Evolutionary conservation across 2,888 invertebrate species (phyloP).

Genomic region (Sisyra terminalis): DNA sequence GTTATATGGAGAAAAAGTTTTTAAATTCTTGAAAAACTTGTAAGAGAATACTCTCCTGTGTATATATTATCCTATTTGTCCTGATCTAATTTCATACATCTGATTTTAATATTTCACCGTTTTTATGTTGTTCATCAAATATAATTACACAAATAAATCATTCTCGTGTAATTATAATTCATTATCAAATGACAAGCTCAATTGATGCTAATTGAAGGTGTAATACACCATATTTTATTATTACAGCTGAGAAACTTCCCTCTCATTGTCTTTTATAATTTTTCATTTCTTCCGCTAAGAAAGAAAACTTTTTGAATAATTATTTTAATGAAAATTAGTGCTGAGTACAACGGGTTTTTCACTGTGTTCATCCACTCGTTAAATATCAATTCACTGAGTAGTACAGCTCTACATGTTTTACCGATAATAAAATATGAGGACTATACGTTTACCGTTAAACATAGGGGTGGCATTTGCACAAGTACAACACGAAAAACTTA

Average conservation of each 20-base stretch:
- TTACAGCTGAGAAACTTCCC: constrained; percentile 15
- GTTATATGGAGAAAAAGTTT: constrained; percentile 1
- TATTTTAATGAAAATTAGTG: constrained; percentile 26
- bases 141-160: too few species aligned
- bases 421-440: too few species aligned
- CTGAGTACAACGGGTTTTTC: constrained; percentile 11
- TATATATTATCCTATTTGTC: constrained; percentile 1
- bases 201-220: constrained; percentile 4
- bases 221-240: constrained; percentile 3
- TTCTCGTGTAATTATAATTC: too few species aligned
- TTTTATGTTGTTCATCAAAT: too few species aligned
- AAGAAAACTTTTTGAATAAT: constrained; percentile 17
- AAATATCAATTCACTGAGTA: too few species aligned
- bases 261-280: constrained; percentile 25
- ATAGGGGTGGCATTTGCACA: not conserved
- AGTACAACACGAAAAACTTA: not conserved
- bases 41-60: not conserved
- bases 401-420: too few species aligned
- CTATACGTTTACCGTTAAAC: too few species aligned
- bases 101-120: too few species aligned
- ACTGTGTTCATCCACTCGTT: not conserved
- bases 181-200: too few species aligned
- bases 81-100: too few species aligned
- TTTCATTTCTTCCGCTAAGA: constrained; percentile 21
- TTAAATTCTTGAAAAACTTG: not conserved